These are phyloP conservation scores for Orycteropus afer DNA, from an alignment of 2,113 vertebrate species.

Conservation along the genomic window DNA sequence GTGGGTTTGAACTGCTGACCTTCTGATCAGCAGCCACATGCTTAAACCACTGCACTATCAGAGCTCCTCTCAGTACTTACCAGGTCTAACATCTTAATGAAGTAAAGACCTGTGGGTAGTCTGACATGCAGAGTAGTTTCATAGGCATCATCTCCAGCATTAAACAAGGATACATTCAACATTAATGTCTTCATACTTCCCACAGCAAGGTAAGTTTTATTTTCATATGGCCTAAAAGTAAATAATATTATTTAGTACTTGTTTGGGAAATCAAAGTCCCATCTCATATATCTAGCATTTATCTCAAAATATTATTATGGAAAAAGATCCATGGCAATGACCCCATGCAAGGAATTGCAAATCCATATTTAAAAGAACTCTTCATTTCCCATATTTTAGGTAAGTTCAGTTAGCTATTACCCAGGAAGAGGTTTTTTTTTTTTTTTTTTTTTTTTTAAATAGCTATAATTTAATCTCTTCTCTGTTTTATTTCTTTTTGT, in stretches of 20 bases:
- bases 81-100: conserved; percentile 91
- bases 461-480: not conserved
- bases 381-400: not conserved
- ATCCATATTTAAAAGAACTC: not conserved
- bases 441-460: not conserved
- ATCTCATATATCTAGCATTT: not conserved
- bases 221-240: conserved; percentile 87
- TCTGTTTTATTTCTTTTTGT: not conserved
- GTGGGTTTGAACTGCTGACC: not conserved
- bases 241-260: not conserved
- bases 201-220: conserved; percentile 90
- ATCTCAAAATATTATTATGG: conserved; percentile 1
- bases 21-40: not conserved
- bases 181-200: conserved; percentile 90
- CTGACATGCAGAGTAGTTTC: conserved; percentile 89
- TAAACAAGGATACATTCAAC: conserved; percentile 90
- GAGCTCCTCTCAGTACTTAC: conserved; percentile 85
- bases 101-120: conserved; percentile 92
- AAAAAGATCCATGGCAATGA: not conserved
- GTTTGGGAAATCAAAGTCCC: not conserved
- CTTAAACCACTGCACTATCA: not conserved
- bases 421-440: not conserved
- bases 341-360: not conserved
- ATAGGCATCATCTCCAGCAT: conserved; percentile 94
- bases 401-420: not conserved